Evolutionary conservation across 2,888 invertebrate genomes (phyloP).

Genomic region (Oxystoma pomonae): DNA sequence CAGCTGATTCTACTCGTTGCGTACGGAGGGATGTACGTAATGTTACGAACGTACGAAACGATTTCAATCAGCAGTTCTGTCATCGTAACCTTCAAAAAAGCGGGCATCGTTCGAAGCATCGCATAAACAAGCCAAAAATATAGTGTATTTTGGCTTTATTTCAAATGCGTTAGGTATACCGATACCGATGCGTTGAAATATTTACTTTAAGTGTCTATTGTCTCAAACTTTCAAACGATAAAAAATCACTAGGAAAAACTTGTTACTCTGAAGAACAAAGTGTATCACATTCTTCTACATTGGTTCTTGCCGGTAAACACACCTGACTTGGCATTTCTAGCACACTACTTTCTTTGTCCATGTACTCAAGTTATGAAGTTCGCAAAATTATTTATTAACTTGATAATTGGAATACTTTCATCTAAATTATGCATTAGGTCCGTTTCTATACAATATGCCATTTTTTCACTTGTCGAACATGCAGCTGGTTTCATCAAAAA

Average conservation of each 20-base stretch:
- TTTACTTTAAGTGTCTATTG: no score
- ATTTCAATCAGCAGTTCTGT: no score
- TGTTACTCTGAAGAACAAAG: conserved; percentile 54
- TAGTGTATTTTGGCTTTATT: no score
- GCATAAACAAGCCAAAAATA: no score
- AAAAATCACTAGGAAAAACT: conserved; percentile 50
- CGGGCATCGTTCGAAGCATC: no score
- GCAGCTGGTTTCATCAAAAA: no score
- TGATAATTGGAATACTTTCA: conserved; percentile 67
- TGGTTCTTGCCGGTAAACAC: conserved; percentile 79
- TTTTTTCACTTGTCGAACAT: conserved; percentile 62
- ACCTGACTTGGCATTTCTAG: conserved; percentile 74
- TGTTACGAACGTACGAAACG: no score
- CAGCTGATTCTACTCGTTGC: no score
- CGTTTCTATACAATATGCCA: conserved; percentile 72
- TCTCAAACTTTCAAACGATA: conserved; percentile 75
- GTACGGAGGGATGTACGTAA: no score
- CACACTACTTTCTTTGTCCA: conserved; percentile 63
- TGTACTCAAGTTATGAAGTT: conserved; percentile 73
- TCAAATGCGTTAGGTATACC: no score
- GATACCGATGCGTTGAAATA: no score
- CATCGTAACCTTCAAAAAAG: no score
- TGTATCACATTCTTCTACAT: conserved; percentile 61
- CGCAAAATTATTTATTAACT: conserved; percentile 76
- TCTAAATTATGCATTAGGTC: conserved; percentile 69